Percentiles rank a stretch among this genome's conserved stretches.
Conservation (phyloP, 2,888 invertebrate genomes). For the Galerucella pusilla region DNA sequence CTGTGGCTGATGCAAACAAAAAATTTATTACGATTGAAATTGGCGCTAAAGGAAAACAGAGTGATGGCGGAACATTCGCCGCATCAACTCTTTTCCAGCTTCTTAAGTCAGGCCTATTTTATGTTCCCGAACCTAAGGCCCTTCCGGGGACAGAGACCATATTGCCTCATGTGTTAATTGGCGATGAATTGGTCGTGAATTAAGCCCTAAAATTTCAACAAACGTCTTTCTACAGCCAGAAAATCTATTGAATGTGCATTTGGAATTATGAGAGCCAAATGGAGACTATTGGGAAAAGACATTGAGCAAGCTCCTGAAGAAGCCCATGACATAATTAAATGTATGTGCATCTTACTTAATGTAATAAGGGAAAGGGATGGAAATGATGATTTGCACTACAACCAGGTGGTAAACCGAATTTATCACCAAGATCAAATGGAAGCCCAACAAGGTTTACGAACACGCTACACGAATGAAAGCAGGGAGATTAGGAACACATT, state of each 20-base stretch:
- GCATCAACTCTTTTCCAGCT: constrained; percentile 8
- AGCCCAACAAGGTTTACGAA: too few relatives aligned
- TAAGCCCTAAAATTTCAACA: constrained; percentile 30
- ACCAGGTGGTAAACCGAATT: constrained; percentile 1
- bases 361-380: constrained; percentile 2
- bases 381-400: background rate
- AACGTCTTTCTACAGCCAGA: constrained; percentile 13
- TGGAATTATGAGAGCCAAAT: constrained; percentile 39
- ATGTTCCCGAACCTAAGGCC: constrained; percentile 1
- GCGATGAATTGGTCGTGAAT: constrained; percentile 30
- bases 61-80: constrained; percentile 24
- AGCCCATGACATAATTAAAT: constrained; percentile 14
- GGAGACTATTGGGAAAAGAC: constrained; percentile 34
- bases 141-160: constrained; percentile 24
- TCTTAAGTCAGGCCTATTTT: constrained; percentile 5
- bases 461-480: too few relatives aligned
- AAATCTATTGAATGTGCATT: constrained; percentile 40
- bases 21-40: constrained; percentile 11
- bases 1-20: constrained; percentile 25
- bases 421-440: too few relatives aligned
- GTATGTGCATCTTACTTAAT: constrained; percentile 14
- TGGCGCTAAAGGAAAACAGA: constrained; percentile 17
- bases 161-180: constrained; percentile 29
- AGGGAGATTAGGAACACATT: too few relatives aligned
- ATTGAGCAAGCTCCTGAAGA: constrained; percentile 21